Base-by-base conservation (phyloP, 64 coral and sea anemone species). In the Stichodactyla helianthus region DNA sequence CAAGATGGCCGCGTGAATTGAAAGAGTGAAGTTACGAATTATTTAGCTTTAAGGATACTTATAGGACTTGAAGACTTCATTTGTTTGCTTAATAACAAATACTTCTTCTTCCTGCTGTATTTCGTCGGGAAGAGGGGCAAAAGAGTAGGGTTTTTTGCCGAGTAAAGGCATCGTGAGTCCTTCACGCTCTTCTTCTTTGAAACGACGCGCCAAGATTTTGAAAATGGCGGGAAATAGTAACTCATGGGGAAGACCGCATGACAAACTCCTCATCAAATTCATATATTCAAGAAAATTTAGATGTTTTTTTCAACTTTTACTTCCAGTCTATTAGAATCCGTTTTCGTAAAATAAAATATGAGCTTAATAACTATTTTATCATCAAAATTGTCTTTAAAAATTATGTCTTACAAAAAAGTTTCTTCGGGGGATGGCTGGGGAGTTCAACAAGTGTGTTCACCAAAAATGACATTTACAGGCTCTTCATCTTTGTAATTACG, bases 21-120 rank as follows among this genome's bases (percentile, higher is more conserved):
- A 12, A 22, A 52, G 10, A 6, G 52, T 50, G 8, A 81, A 81
- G 78, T 51, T 81, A 8, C 78, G 53, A 54, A 54, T 20, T 52
- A 19, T 81, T 12, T 15, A 55, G 20, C 57, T 22, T 14, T 18
- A 83, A 96, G 91, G 94, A 96, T 96, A 96, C 94, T 93, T 78
- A 52, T 96, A 96, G 12, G 90, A 92, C 65, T 91, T 93, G 84
- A 89, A 96, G 54, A 96, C 91, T 86, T 96, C 94, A 52, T 96
- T 96, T 51, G 94, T 96, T 56, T 93, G 77, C 85, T 93, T 92
- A 57, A 96, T 92, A 9, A 96, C 91, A 84, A 96, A 96, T 53
- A 96, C 59, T 56, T 96, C 94, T 88, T 96, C 94, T 6, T 87
- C 86, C 17, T 87, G 84, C 54, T 88, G 81, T 26, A 96, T 85